A percentile compares a stretch with the other conserved stretches of the same genome.
These are phyloP conservation scores for Ctenomys sociabilis DNA, from an alignment of 2,113 vertebrate genomes.

Conservation along the genomic window DNA sequence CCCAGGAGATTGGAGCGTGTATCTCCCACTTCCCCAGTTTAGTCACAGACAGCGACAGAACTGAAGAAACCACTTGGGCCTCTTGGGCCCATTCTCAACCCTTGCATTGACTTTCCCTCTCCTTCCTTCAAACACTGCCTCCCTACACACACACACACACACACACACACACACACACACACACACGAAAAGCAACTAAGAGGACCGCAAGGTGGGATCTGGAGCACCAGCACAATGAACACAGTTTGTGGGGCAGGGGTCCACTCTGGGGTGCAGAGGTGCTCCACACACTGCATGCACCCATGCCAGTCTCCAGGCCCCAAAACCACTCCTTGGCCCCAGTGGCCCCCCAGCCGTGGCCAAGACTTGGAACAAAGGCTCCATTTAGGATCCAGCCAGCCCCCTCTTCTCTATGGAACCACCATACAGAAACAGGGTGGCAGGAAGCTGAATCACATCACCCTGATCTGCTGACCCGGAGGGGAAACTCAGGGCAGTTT, in stretches of 20 bases:
- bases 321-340: neutral
- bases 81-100: neutral
- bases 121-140: neutral
- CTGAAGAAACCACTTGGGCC: neutral
- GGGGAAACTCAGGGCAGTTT: neutral
- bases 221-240: neutral
- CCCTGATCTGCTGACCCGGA: neutral
- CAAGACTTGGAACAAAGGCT: conserved; percentile 14
- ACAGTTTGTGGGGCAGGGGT: neutral
- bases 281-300: neutral
- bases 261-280: neutral
- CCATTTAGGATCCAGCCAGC: conserved; percentile 3
- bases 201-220: neutral
- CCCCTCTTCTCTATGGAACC: neutral
- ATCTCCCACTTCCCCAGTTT: neutral
- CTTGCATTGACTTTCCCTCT: neutral
- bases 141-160: too few relatives aligned
- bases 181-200: neutral
- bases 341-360: neutral
- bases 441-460: neutral
- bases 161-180: neutral
- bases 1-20: neutral
- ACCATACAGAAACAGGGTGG: neutral
- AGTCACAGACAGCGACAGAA: neutral
- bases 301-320: rapidly evolving